Percentiles rank a stretch among this genome's conserved stretches.
phyloP scores from a whole-genome alignment of 2,888 invertebrate species.

The Pilophorus perplexus region DNA sequence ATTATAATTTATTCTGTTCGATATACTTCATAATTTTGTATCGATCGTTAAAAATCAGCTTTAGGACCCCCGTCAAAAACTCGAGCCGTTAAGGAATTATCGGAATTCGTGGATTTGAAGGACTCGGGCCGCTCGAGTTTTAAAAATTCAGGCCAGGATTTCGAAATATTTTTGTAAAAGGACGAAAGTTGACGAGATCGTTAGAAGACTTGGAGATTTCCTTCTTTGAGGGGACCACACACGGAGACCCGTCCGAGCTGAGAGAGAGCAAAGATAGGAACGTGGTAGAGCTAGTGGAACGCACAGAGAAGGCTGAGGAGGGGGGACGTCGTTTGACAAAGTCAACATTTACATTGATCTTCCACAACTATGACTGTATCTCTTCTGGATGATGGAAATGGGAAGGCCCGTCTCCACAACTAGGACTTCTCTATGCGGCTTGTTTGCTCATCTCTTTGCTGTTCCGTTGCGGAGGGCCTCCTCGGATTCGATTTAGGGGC shows the following conservation, averaged over 20 bases:
- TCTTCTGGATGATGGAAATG: constrained; percentile 24
- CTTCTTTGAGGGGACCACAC: constrained; percentile 22
- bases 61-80: no score
- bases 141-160: background rate
- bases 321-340: constrained; percentile 29
- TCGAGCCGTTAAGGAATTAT: no score
- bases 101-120: no score
- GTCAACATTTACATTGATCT: constrained; percentile 38
- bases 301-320: background rate
- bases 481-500: no score
- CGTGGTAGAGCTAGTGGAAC: background rate
- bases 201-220: constrained; percentile 28
- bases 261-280: constrained; percentile 8
- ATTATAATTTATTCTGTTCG: no score
- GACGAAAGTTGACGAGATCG: constrained; percentile 20
- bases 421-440: no score
- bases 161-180: background rate
- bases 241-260: constrained; percentile 5
- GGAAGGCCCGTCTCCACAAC: no score
- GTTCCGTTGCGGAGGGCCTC: no score
- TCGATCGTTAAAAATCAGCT: no score
- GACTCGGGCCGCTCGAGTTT: no score
- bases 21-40: no score
- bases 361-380: constrained; percentile 32
- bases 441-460: no score